Evolutionary conservation across 2,888 invertebrate species (phyloP).

Genomic region (Eurytoma californica): DNA sequence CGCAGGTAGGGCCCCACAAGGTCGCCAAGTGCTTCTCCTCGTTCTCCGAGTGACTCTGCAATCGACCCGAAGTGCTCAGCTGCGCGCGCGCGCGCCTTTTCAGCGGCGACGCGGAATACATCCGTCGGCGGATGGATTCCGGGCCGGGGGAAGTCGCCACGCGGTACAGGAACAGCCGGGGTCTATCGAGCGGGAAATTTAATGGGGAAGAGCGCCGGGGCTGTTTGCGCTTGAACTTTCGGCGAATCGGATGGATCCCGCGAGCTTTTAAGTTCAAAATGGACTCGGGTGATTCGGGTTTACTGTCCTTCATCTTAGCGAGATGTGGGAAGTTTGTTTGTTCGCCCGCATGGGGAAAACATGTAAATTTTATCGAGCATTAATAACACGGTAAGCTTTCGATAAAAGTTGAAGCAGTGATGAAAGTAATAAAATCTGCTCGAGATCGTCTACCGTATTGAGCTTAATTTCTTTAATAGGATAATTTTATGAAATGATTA

Average conservation of each 20-base stretch:
- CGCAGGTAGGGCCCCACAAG: slow-evolving; percentile 83
- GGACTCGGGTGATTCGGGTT: background rate
- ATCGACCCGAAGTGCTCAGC: background rate
- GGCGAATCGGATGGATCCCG: background rate
- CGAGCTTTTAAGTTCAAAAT: background rate
- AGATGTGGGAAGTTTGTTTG: background rate
- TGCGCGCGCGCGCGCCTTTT: background rate
- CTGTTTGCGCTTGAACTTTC: background rate
- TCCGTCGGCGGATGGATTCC: too few relatives aligned
- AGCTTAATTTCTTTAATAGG: too few relatives aligned
- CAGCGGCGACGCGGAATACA: too few relatives aligned
- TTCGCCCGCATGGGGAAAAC: too few relatives aligned
- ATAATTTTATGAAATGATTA: too few relatives aligned
- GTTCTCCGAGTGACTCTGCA: slow-evolving; percentile 49
- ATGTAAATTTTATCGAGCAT: too few relatives aligned
- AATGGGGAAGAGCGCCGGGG: too few relatives aligned
- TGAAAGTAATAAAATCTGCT: background rate
- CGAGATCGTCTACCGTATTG: background rate
- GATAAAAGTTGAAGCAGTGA: background rate
- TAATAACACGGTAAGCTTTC: too few relatives aligned
- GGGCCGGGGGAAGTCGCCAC: too few relatives aligned
- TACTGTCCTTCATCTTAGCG: background rate
- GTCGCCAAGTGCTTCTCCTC: slow-evolving; percentile 63
- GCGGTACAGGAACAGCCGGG: too few relatives aligned
- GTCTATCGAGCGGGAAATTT: too few relatives aligned